Evolutionary conservation across 2,113 vertebrate genomes (phyloP), one percentile per base, ranked within the genome.

Genomic region (Rhinichthys klamathensis): DNA sequence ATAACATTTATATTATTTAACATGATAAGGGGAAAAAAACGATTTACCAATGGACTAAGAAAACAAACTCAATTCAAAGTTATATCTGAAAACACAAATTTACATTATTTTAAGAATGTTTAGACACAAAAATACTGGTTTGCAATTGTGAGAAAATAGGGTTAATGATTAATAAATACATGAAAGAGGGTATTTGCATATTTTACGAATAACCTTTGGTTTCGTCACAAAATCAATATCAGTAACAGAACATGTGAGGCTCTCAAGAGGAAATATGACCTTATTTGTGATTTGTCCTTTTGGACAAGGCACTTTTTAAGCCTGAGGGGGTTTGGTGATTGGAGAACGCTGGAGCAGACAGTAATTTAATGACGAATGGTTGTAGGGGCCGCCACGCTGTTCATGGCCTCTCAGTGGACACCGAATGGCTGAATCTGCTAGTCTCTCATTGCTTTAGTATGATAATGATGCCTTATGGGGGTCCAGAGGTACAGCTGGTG

Each of bases 341-440:
- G 88, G 65, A 27, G 60, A 65, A 67, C 27, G 58, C 46, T 27
- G 25, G 73, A 69, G 81, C 58, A 79, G 69, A 30, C 82, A 56
- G 49, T 67, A 70, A 83, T 85, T 83, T 51, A 89, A 89, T 89
- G 73, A 87, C 75, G 70, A 79, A 75, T 49, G 83, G 83, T 83
- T 74, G 70, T 49, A 38, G 46, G 51, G 80, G 58, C 25, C 49
- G 15, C 32, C 32, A 76, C 10, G n/a, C 41, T 63, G 21, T 74
- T 58, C 76, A 51, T 7, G 13, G 87, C 32, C 67, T 78, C 65
- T 63, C 38, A 30, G 58, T 63, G 58, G 58, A 80, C 58, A 38
- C 12, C 35, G 51, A 78, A 85, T 63, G 80, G 44, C 65, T 16
- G 51, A 78, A 61, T 27, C 21, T 58, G 75, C 65, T 27, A 54